These are phyloP conservation scores for Stenodera caucasica DNA, from an alignment of 2,888 invertebrate species.

Conservation along the genomic window DNA sequence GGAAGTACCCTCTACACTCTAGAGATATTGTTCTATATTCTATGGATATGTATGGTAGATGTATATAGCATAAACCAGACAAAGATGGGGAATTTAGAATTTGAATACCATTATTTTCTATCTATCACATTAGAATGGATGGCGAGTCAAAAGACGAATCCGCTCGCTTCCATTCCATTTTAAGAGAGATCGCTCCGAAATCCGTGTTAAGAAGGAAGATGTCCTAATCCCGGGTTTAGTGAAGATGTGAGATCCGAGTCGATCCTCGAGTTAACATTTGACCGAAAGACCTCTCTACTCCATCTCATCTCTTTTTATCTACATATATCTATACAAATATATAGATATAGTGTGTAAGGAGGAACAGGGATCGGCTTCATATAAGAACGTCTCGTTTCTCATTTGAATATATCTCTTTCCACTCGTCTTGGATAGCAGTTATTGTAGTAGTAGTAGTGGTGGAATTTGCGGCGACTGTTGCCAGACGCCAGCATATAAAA, in stretches of 20 bases:
- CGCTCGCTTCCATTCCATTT: conserved; percentile 46
- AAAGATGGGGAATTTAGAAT: conserved; percentile 24
- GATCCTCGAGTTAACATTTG: conserved; percentile 55
- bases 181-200: conserved; percentile 39
- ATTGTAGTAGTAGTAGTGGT: conserved; percentile 18
- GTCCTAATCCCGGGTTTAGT: conserved; percentile 48
- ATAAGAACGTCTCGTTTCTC: conserved; percentile 36
- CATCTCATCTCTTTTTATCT: conserved; percentile 23
- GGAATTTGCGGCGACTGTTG: conserved; percentile 49
- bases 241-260: conserved; percentile 41
- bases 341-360: neutral
- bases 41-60: neutral
- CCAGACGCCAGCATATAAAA: conserved; percentile 52
- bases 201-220: conserved; percentile 47
- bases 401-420: conserved; percentile 45
- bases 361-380: neutral
- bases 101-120: conserved; percentile 14
- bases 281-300: conserved; percentile 39
- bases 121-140: conserved; percentile 31
- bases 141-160: conserved; percentile 43
- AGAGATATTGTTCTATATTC: neutral
- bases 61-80: conserved; percentile 21
- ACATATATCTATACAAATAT: neutral
- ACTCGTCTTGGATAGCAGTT: neutral
- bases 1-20: neutral